These are phyloP conservation scores for Bubalus kerabau DNA, from an alignment of 2,113 vertebrate genomes.

Conservation along the genomic window DNA sequence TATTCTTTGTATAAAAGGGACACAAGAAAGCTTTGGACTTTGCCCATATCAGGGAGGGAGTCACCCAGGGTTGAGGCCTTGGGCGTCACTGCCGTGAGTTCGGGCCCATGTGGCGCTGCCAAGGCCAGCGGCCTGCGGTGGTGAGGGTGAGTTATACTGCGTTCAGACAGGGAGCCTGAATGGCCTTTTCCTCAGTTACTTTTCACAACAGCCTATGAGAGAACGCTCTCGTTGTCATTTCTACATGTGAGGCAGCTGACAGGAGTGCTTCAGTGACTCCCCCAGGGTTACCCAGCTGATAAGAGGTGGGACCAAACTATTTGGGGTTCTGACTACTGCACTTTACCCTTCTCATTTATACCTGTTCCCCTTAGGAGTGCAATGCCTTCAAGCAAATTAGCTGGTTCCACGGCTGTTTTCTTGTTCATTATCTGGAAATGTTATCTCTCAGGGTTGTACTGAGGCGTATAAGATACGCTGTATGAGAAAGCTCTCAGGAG, in stretches of 20 bases:
- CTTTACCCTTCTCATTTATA: background rate
- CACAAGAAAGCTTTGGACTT: background rate
- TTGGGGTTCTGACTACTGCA: background rate
- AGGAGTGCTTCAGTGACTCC: background rate
- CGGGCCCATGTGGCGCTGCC: background rate
- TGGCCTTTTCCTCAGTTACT: background rate
- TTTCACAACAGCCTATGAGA: background rate
- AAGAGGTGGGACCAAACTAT: accelerated
- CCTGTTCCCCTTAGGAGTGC: background rate
- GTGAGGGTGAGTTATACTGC: background rate
- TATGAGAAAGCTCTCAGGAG: background rate
- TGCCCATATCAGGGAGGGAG: background rate
- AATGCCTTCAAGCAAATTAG: background rate
- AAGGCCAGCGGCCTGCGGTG: background rate
- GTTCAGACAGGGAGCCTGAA: background rate
- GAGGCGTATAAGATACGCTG: too few relatives aligned
- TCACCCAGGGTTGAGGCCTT: background rate
- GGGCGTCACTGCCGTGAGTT: background rate
- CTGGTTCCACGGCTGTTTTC: background rate
- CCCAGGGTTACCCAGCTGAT: background rate
- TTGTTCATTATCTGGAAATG: background rate
- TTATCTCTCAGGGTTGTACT: background rate
- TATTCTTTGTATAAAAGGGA: background rate
- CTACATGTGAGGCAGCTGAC: background rate
- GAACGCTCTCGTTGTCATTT: background rate